Conservation (phyloP, 2,888 invertebrate species). For the Lepidocyrtoides sp. region DNA sequence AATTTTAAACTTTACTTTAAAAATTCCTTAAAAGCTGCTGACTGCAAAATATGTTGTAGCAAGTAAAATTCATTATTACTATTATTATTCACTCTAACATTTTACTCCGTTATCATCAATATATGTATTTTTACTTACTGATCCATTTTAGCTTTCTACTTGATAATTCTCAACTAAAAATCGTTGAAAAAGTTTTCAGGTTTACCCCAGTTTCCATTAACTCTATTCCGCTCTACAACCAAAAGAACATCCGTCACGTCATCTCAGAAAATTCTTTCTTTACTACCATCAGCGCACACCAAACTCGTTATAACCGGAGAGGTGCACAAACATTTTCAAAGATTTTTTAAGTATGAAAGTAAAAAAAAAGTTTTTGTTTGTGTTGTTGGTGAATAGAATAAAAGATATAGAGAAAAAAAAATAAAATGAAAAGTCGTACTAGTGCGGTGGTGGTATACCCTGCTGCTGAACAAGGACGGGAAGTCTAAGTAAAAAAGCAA, state of each 20-base stretch:
- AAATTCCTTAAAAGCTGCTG: too few species aligned
- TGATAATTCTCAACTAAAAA: too few species aligned
- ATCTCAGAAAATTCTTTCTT: neutral
- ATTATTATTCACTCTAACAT: too few species aligned
- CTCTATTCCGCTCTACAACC: conserved; percentile 21
- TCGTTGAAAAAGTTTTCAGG: neutral
- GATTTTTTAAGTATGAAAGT: neutral
- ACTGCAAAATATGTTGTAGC: too few species aligned
- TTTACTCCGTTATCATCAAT: neutral
- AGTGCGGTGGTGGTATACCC: conserved; percentile 20
- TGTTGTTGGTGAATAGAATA: too few species aligned
- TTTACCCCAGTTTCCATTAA: conserved; percentile 12
- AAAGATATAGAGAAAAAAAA: neutral
- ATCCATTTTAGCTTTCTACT: too few species aligned
- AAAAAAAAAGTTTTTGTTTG: neutral
- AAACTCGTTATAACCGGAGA: neutral
- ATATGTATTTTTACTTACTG: neutral
- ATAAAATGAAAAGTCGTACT: too few species aligned
- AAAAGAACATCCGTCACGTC: conserved; percentile 21
- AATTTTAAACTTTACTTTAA: too few species aligned
- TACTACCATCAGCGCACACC: neutral
- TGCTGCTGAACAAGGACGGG: neutral
- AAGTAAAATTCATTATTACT: too few species aligned
- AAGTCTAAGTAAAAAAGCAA: conserved; percentile 46
- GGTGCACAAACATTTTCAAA: conserved; percentile 21